Base-by-base conservation (phyloP, 2,113 vertebrate genomes). In the Ginglymostoma cirratum region DNA sequence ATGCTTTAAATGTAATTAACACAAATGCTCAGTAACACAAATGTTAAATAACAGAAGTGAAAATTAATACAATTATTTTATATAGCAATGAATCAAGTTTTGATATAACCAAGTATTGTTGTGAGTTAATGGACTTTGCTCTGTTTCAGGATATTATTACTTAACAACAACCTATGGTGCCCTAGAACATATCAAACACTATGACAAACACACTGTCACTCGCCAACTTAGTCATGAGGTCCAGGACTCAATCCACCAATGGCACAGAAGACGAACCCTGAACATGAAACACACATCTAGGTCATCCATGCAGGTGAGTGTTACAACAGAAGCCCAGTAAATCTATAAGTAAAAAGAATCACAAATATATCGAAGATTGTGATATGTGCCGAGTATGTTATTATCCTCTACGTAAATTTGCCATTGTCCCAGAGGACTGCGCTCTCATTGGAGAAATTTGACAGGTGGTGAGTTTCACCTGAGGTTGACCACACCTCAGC, bases 171-270 rank as follows among this genome's bases (percentile, higher is more conserved):
- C 99, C 27, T 99, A 99, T 0, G 99, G 99, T 0, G 99, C 99
- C 24, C 97, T 99, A 97, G 98, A 99, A 96, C 99, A 99, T 96
- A 99, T 99, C 78, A 99, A 98, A 98, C 98, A 98, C 96, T 99
- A 99, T 0, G 98, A 99, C 97, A 99, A 98, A 97, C 98, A 99
- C 97, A 98, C 98, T 0, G 98, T 98, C 69, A 99, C 98, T 0
- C 97, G 98, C 95, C 98, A 99, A 97, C 98, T 99, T 92, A 99
- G 99, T 42, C 6, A 98, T 96, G 99, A 99, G 96, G 98, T 99
- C 61, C 99, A 99, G 97, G 99, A 99, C 97, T 99, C 99, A 96
- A 99, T 99, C 96, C 98, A 99, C 96, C 98, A 98, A 96, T 99
- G 99, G 99, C 98, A 99, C 97, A 98, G 98, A 48, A 97, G 99